These are phyloP conservation scores for Prostheceraeus crozeri DNA, from an alignment of 2,888 invertebrate genomes.

Conservation along the genomic window DNA sequence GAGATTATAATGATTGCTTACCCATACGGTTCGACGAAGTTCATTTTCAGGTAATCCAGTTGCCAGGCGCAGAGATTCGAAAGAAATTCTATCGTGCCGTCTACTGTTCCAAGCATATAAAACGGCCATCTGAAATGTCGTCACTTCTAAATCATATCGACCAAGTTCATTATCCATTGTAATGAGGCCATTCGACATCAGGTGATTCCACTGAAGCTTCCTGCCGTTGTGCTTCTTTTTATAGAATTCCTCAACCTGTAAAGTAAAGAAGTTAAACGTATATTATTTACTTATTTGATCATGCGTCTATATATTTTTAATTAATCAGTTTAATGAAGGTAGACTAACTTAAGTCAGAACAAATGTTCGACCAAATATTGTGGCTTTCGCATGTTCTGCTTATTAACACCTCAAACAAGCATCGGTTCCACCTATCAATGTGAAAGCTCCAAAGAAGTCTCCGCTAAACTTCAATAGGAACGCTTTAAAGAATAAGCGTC, in stretches of 20 bases:
- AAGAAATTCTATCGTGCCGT: constrained; percentile 80
- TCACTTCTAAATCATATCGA: constrained; percentile 91
- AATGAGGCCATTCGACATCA: constrained; percentile 97
- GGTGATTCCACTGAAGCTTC: constrained; percentile 95
- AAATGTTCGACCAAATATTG: no score
- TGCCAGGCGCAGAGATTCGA: constrained; percentile 87
- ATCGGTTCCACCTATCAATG: no score
- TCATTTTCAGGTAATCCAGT: constrained; percentile 94
- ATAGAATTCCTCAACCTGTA: constrained; percentile 81
- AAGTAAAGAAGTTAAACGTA: no score
- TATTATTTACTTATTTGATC: neutral
- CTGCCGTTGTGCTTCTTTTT: constrained; percentile 92
- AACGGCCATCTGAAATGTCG: constrained; percentile 99
- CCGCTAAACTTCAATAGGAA: no score
- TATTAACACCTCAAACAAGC: no score
- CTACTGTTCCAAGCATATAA: constrained; percentile 97
- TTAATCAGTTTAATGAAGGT: neutral
- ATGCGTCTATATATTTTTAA: neutral
- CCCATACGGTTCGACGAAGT: constrained; percentile 79
- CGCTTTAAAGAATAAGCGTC: no score
- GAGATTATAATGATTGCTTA: neutral
- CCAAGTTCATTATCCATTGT: constrained; percentile 81
- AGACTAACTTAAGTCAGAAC: no score
- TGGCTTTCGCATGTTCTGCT: no score
- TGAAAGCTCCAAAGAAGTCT: no score